Conservation (phyloP, 2,797 vertebrate species). For the Crenuchus spilurus region DNA sequence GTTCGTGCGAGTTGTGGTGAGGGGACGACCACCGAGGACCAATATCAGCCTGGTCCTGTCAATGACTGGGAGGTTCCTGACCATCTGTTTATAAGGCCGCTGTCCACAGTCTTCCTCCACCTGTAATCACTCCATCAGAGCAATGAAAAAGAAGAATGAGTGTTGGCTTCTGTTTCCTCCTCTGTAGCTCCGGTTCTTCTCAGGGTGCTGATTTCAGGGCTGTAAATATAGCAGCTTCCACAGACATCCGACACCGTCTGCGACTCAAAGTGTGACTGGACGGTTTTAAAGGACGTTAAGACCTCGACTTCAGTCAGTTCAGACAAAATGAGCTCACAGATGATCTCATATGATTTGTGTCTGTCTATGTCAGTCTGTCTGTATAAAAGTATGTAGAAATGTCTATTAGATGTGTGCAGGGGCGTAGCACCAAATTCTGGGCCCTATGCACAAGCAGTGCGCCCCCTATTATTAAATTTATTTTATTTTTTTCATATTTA, state of each 20-base stretch:
- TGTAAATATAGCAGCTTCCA: slow-evolving; percentile 28
- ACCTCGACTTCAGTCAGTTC: too few species aligned
- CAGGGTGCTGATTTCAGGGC: background rate
- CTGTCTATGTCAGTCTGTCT: too few species aligned
- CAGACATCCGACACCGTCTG: background rate
- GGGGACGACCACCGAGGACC: slow-evolving; percentile 21
- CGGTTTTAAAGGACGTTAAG: slow-evolving; percentile 15
- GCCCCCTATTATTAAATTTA: too few species aligned
- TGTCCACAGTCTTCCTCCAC: background rate
- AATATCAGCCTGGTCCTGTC: slow-evolving; percentile 6
- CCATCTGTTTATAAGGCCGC: slow-evolving; percentile 41
- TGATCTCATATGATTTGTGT: background rate
- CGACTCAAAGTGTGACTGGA: slow-evolving; percentile 1
- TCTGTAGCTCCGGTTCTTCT: slow-evolving; percentile 3
- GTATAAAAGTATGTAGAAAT: too few species aligned
- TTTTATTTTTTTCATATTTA: too few species aligned
- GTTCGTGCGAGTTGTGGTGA: slow-evolving; percentile 46
- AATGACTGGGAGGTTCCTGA: slow-evolving; percentile 26
- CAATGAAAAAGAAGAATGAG: slow-evolving; percentile 30
- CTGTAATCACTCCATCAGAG: slow-evolving; percentile 36
- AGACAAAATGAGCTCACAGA: too few species aligned
- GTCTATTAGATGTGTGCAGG: too few species aligned
- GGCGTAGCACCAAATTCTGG: too few species aligned
- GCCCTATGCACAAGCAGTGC: too few species aligned
- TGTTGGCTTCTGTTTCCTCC: slow-evolving; percentile 13